Percentiles rank a stretch among this genome's conserved stretches.
Conservation (phyloP, 2,113 vertebrate genomes). For the Lamprologus lemairii region DNA sequence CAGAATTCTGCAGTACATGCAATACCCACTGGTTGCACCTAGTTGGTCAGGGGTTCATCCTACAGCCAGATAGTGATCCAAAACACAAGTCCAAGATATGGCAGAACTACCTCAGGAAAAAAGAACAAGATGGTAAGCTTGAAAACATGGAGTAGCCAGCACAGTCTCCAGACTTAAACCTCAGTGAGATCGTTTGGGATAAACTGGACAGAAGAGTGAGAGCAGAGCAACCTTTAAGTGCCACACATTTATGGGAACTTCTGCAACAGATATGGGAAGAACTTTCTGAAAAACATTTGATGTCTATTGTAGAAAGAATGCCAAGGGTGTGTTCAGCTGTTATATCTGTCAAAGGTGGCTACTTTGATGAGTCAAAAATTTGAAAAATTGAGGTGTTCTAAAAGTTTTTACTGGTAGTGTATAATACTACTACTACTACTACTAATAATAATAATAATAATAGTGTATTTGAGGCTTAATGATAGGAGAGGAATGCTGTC, state of each 20-base stretch:
- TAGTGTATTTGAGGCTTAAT: background rate
- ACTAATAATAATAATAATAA: accelerated
- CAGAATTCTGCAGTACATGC: background rate
- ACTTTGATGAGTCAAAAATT: background rate
- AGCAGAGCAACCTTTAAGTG: background rate
- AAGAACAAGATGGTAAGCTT: background rate
- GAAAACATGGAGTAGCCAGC: background rate
- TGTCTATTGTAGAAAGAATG: background rate
- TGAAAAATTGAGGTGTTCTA: background rate
- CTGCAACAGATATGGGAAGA: background rate
- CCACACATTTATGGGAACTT: background rate
- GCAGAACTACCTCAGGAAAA: background rate
- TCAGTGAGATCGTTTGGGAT: background rate
- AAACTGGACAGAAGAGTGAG: background rate
- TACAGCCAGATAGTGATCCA: background rate
- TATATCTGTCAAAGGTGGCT: background rate
- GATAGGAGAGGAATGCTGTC: background rate
- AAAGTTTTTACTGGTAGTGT: background rate
- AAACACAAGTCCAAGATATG: background rate
- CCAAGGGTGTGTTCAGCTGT: background rate
- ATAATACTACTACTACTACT: background rate
- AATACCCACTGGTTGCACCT: background rate
- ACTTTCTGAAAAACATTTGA: background rate
- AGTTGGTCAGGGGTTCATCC: background rate
- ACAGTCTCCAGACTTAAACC: background rate